A percentile compares a stretch with the other conserved stretches of the same genome.
Evolutionary conservation across 2,888 invertebrate species (phyloP).

Genomic region (Hoplodrina blanda): DNA sequence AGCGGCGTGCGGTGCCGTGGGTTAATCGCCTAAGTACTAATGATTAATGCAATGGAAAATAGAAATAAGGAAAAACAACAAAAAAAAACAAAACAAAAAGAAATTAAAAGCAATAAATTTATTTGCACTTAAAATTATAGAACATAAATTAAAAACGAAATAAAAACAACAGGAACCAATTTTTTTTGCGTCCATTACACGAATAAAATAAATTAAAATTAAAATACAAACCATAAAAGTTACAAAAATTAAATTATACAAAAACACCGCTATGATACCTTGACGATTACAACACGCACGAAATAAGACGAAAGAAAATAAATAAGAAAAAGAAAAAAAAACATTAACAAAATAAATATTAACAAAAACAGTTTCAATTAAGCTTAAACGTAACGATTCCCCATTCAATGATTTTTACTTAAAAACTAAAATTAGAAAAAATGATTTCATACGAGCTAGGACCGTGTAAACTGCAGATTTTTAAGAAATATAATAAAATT

Average conservation of each 20-base stretch:
- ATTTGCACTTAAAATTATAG: slow-evolving; percentile 85
- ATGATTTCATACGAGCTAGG: slow-evolving; percentile 44
- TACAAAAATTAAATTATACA: slow-evolving; percentile 75
- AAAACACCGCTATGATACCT: slow-evolving; percentile 68
- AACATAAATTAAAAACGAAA: slow-evolving; percentile 89
- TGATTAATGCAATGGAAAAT: neutral
- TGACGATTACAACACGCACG: slow-evolving; percentile 79
- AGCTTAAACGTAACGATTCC: slow-evolving; percentile 91
- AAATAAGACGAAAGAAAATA: slow-evolving; percentile 73
- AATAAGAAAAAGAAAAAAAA: slow-evolving; percentile 81
- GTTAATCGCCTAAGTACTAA: too few relatives aligned
- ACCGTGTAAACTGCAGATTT: slow-evolving; percentile 53
- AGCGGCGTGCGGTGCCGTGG: too few relatives aligned
- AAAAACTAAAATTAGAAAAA: slow-evolving; percentile 58
- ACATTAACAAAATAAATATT: slow-evolving; percentile 87
- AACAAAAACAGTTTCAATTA: slow-evolving; percentile 80
- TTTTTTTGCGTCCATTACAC: slow-evolving; percentile 66
- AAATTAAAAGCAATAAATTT: slow-evolving; percentile 88
- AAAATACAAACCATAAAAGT: slow-evolving; percentile 64
- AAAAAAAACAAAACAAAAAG: slow-evolving; percentile 74
- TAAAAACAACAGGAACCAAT: slow-evolving; percentile 90
- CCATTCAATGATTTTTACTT: slow-evolving; percentile 77
- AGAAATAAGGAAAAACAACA: slow-evolving; percentile 28
- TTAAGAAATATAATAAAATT: slow-evolving; percentile 55
- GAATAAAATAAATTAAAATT: slow-evolving; percentile 73